Percentiles rank a stretch among this genome's conserved stretches.
phyloP scores from a whole-genome alignment of 53 echinoderm and acorn worm genomes.

The Mesocentrotus franciscanus region DNA sequence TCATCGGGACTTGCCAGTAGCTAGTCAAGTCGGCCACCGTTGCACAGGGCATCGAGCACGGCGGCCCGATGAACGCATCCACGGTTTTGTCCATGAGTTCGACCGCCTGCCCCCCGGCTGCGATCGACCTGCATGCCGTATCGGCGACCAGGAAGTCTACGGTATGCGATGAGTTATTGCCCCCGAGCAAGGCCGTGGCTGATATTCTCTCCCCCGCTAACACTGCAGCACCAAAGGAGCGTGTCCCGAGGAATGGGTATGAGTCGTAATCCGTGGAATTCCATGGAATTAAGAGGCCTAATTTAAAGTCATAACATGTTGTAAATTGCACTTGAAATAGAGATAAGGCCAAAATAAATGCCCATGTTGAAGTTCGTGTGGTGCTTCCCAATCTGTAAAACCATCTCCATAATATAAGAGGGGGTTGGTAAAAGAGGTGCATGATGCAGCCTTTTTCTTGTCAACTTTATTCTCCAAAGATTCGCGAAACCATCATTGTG shows the following conservation, averaged over 20 bases:
- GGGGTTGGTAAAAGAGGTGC: constrained; percentile 15
- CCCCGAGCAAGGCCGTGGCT: constrained; percentile 28
- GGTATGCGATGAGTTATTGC: not conserved
- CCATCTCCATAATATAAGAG: constrained; percentile 44
- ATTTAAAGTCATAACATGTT: constrained; percentile 30
- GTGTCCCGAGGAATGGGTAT: constrained; percentile 42
- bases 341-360: not conserved
- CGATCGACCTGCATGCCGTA: constrained; percentile 28
- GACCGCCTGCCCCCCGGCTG: constrained; percentile 51
- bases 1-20: constrained; percentile 54
- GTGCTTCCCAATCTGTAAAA: constrained; percentile 40
- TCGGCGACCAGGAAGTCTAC: constrained; percentile 39
- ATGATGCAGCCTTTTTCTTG: not conserved
- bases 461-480: not conserved
- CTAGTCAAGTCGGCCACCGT: constrained; percentile 51
- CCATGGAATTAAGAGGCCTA: constrained; percentile 49
- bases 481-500: not conserved
- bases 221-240: constrained; percentile 29
- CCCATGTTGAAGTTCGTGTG: not conserved
- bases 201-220: constrained; percentile 2
- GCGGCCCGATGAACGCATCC: constrained; percentile 57
- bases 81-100: constrained; percentile 16
- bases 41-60: constrained; percentile 31
- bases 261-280: constrained; percentile 40
- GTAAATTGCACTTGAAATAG: constrained; percentile 58